Evolutionary conservation across 2,888 invertebrate species (phyloP).

Genomic region (Eupithecia subumbrata): DNA sequence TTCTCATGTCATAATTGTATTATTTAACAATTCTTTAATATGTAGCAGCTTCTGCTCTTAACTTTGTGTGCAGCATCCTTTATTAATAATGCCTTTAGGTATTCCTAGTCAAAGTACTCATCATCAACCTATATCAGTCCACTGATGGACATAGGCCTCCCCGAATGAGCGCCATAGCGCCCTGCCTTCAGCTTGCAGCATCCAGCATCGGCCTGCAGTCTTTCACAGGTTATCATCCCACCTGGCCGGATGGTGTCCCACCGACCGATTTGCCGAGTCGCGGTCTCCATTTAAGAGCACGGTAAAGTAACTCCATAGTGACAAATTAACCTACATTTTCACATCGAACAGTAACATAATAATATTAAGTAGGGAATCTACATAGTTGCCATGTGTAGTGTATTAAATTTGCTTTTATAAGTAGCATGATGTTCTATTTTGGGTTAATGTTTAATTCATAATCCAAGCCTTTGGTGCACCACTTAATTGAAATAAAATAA

Average conservation of each 20-base stretch:
- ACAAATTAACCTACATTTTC: background rate
- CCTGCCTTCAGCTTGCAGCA: too few species aligned
- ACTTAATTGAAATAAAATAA: background rate
- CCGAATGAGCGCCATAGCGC: too few species aligned
- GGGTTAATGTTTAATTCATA: slow-evolving; percentile 14
- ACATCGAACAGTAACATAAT: background rate
- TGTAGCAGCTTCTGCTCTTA: background rate
- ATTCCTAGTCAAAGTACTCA: background rate
- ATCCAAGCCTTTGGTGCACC: background rate
- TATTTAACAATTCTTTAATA: background rate
- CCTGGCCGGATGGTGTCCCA: too few species aligned
- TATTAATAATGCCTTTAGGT: background rate
- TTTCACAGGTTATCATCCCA: background rate
- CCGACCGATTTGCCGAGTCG: too few species aligned
- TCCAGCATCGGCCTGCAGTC: too few species aligned
- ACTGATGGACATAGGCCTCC: too few species aligned
- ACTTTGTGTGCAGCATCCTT: background rate
- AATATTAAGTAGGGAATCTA: background rate
- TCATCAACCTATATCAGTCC: too few species aligned
- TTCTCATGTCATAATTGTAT: background rate
- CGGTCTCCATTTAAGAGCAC: too few species aligned
- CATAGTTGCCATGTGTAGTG: background rate
- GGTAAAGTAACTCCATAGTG: background rate
- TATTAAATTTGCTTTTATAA: slow-evolving; percentile 1
- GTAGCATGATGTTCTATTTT: slow-evolving; percentile 19